These are phyloP conservation scores for Ennomos quercinarius DNA, from an alignment of 2,888 invertebrate genomes.

Conservation along the genomic window DNA sequence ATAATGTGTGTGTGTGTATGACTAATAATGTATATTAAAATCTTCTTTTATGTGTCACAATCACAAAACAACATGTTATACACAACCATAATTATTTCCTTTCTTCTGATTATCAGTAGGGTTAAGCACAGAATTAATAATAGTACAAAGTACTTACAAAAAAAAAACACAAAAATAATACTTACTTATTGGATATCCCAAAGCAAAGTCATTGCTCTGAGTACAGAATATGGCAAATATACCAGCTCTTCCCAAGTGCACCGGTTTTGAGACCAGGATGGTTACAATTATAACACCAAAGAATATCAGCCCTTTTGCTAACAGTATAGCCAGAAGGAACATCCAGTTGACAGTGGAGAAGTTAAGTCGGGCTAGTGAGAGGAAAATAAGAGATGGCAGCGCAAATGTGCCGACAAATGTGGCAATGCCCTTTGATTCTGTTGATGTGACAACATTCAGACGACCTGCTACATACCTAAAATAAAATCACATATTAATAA, in stretches of 20 bases:
- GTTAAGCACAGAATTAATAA: too few species aligned
- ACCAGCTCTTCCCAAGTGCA: conserved; percentile 94
- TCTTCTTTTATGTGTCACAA: too few species aligned
- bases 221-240: conserved; percentile 97
- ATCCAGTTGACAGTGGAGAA: conserved; percentile 95
- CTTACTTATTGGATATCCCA: conserved; percentile 97
- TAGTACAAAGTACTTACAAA: too few species aligned
- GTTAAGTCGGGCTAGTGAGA: conserved; percentile 94
- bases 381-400: conserved; percentile 95
- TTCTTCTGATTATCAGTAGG: too few species aligned
- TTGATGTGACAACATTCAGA: conserved; percentile 91
- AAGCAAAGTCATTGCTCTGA: conserved; percentile 98
- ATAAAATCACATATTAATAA: conserved; percentile 30
- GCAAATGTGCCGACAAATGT: conserved; percentile 98
- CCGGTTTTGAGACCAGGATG: conserved; percentile 91
- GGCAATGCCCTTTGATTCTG: conserved; percentile 95
- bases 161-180: conserved; percentile 34
- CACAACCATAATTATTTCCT: too few species aligned
- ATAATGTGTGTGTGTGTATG: too few species aligned
- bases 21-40: too few species aligned
- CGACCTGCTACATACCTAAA: conserved; percentile 94
- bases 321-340: conserved; percentile 93
- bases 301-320: conserved; percentile 95
- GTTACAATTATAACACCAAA: conserved; percentile 91
- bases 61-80: too few species aligned